These are phyloP conservation scores for Leptinotarsa tumamoca DNA, from an alignment of 2,888 invertebrate species.

Conservation along the genomic window DNA sequence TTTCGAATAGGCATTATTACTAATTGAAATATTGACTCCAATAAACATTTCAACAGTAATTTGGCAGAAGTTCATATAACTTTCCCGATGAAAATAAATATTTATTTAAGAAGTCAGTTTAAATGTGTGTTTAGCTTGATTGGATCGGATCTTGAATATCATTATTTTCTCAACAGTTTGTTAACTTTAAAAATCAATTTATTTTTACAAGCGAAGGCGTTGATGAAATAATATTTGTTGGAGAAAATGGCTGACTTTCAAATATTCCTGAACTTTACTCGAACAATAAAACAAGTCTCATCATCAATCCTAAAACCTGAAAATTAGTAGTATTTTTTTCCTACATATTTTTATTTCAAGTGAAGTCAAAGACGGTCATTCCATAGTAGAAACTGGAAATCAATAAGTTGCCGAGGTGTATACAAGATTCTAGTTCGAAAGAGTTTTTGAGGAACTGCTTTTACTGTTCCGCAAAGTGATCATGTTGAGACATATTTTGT, in stretches of 20 bases:
- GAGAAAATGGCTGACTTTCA: neutral
- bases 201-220: neutral
- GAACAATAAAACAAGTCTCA: neutral
- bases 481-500: no score
- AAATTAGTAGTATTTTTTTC: no score
- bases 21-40: constrained; percentile 1
- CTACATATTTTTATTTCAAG: no score
- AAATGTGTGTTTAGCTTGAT: constrained; percentile 1
- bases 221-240: neutral
- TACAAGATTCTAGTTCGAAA: no score
- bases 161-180: neutral
- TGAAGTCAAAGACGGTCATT: no score
- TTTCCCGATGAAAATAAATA: neutral
- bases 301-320: no score
- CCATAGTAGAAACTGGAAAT: no score
- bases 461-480: no score
- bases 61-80: constrained; percentile 3
- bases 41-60: constrained; percentile 4
- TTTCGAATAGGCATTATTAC: neutral
- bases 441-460: no score
- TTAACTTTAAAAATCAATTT: neutral
- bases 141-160: neutral
- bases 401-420: no score
- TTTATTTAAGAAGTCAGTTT: neutral
- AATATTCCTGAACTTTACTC: neutral